Evolutionary conservation across 2,113 vertebrate species (phyloP), one percentile per base, ranked within the genome.

Genomic region (Tupaia tana): DNA sequence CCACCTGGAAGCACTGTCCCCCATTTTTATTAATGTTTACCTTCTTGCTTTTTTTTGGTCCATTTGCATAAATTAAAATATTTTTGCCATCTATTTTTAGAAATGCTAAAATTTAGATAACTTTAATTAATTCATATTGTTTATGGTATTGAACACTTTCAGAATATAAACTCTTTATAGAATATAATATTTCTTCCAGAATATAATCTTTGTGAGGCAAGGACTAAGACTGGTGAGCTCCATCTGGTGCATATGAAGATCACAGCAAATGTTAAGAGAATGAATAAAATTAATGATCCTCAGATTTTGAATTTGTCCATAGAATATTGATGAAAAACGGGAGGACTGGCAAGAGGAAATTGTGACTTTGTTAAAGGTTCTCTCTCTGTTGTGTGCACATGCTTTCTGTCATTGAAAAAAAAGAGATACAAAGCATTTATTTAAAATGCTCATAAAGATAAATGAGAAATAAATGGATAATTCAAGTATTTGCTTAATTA

Each of bases 191-290:
- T 66, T 92, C 69, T 95, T 95, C 73, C 83, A 81, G 78, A 91
- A 85, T 87, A 25, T 84, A 81, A 67, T 70, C 90, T 91, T 54
- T 88, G n/a, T 31, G 52, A 94, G 78, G 59, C 31, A 85, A 88
- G 78, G 81, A 90, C 66, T 71, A 43, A 43, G 52, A 20, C 66
- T 95, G 29, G 25, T 88, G 91, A 86, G 34, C 31, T 93, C 74
- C 91, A 20, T 67, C 58, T 70, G 83, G 59, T 52, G 58, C 75
- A 63, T 77, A 84, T 80, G 80, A 91, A 89, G 29, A 29, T 89
- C 66, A 79, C 54, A 84, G 77, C 77, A 92, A 95, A 92, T 71
- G 66, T 94, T 94, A 95, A 94, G 78, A 94, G 83, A 96, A 96
- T 88, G 78, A 92, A 85, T 96, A 95, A 93, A 95, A 91, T 70